Base-by-base conservation (phyloP, 2,888 invertebrate species). In the Rhimphoctona megacephalus region DNA sequence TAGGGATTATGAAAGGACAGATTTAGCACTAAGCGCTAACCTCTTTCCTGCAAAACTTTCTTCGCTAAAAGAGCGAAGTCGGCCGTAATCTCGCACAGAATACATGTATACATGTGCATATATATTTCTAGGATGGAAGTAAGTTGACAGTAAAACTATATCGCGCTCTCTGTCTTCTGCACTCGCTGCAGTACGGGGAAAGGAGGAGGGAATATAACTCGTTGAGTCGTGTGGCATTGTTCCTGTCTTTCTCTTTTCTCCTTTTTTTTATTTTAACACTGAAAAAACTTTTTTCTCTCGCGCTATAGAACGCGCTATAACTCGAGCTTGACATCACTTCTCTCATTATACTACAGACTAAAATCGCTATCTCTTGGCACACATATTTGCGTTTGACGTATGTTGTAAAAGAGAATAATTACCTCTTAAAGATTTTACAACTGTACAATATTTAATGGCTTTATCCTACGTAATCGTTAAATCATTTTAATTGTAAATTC, bases 121-220 rank as follows among this genome's bases (percentile, higher is more conserved):
- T 19, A 54, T 39, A 39, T 39, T 39, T 39, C 11, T 14, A 61
- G 30, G 30, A 61, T 30, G 17, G 46, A 69, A 69, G 39, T 43
- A 69, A 69, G 39, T 22, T 69, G 39, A 22, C 46, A 76, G 46
- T 64, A 22, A 46, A 64, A 76, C 76, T 49, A 76, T 33, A 49
- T 46, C 30, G 5, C 4, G 64, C 73, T 57, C 57, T 54, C 36
- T 57, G 30, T 61, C 61, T 57, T n/a, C 14, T 64, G 25, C 64
- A 30, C 19, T 43, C 30, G 30, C 2, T 30, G 61, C 17, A 61
- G 61, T 30, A 6, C 17, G 1, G 61, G 5, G 14, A 5, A 25
- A 11, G 57, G 39, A 39, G 19, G 61, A 46, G 43, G 25, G n/a
- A 76, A 64, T 43, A 74, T 61, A 74, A 74, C 57, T 43, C 61